Percentiles rank a stretch among this genome's conserved stretches.
Evolutionary conservation across 2,888 invertebrate genomes (phyloP).

Genomic region (Leptothorax acervorum): DNA sequence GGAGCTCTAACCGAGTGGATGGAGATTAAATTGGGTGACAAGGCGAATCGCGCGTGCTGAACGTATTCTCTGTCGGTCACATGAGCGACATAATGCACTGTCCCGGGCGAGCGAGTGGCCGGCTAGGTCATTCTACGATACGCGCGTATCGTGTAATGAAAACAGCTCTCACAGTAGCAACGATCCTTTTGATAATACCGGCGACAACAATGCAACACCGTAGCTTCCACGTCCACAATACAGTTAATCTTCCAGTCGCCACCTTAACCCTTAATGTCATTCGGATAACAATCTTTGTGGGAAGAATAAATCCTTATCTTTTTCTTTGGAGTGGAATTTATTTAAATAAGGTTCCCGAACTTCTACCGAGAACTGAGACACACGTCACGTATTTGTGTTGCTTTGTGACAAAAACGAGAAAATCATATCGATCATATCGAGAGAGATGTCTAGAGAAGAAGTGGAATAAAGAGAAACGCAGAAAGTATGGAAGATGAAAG

Average conservation of each 20-base stretch:
- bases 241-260: background rate
- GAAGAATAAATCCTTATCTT: background rate
- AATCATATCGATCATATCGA: background rate
- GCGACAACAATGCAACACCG: background rate
- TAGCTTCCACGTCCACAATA: background rate
- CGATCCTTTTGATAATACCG: background rate
- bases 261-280: background rate
- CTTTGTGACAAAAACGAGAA: background rate
- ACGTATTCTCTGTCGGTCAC: conserved; percentile 17
- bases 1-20: conserved; percentile 23
- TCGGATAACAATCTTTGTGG: background rate
- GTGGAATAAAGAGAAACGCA: background rate
- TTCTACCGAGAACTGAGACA: background rate
- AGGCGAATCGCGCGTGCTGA: conserved; percentile 25
- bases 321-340: background rate
- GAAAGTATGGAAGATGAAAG: conserved; percentile 14
- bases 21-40: conserved; percentile 55
- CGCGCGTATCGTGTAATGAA: conserved; percentile 30
- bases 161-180: background rate
- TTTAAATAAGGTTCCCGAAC: background rate
- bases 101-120: background rate
- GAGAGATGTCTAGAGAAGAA: background rate
- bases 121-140: conserved; percentile 40
- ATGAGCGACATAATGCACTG: conserved; percentile 22
- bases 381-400: background rate